Evolutionary conservation across 2,888 invertebrate species (phyloP), one percentile per base, ranked within the genome.

Genomic region (Anagyrus pseudococci): DNA sequence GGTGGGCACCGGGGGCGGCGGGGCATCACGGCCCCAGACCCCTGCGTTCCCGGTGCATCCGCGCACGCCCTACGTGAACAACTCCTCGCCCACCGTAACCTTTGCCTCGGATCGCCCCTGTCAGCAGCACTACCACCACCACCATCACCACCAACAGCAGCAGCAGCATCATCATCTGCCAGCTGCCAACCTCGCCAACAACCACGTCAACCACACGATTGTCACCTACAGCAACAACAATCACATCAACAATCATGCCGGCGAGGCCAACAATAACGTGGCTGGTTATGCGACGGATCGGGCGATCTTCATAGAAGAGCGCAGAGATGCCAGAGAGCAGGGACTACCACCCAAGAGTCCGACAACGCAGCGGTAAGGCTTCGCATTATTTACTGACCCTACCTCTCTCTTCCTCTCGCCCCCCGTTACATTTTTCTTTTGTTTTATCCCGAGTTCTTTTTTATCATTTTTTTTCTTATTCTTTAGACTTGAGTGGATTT

Each of bases 31-130:
- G 64, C 93, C 94, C 25, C 93, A 93, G 79, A 96, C 96, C 22
- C 96, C 97, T 46, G 92, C 93, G 58, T 97, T 97, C 84, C 96
- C 97, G 64, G 93, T 94, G 58, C 91, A 92, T 75, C 94, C 94
- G 62, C 88, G 93, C 73, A 95, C 94, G 7, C 95, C 94, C 15
- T 92, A 91, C 83, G 89, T 88, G 70, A 92, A 91, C 76, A 90
- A 91, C 75, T 86, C 88, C 48, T 87, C 89, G 62, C 88, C 89
- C 58, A 85, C 87, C 54, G 85, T 85, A 67, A 80, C 80, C 22
- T 80, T 79, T 58, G 80, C 79, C 33, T 66, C 75, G 26, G 80
- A 80, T 69, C 76, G 77, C 3, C 60, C 69, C 19, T 76, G 20
- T 22, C 66, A 59, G 48, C 62, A 59, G n/a, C 64, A 58, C n/a